A percentile compares a stretch with the other conserved stretches of the same genome.
These are phyloP conservation scores for Tigriopus californicus DNA, from an alignment of 2,888 invertebrate species.

Conservation along the genomic window DNA sequence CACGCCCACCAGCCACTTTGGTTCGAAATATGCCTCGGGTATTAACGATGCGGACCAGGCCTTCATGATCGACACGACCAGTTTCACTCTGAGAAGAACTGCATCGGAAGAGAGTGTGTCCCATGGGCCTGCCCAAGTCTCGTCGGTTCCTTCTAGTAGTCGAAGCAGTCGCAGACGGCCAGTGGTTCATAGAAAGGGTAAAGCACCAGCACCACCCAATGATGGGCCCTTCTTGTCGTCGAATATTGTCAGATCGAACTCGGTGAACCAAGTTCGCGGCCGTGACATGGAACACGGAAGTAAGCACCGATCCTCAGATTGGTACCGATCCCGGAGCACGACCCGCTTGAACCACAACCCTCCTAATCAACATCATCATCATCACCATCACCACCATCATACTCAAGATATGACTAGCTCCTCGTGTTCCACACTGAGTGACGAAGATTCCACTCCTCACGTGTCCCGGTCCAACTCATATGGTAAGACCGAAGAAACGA, in stretches of 20 bases:
- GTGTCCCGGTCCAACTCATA: conserved; percentile 24
- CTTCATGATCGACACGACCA: not conserved
- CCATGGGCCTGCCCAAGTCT: too few species aligned
- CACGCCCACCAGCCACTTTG: too few species aligned
- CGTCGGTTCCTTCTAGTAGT: not conserved
- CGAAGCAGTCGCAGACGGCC: conserved; percentile 21
- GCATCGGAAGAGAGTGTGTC: conserved; percentile 29
- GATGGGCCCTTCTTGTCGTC: conserved; percentile 16
- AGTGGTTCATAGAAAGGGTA: conserved; percentile 23
- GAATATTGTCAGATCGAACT: conserved; percentile 5
- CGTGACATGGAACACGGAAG: not conserved
- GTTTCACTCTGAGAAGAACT: conserved; percentile 24
- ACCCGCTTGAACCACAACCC: conserved; percentile 16
- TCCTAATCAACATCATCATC: conserved; percentile 16
- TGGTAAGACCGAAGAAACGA: conserved; percentile 8
- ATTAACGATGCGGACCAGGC: conserved; percentile 17
- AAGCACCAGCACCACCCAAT: conserved; percentile 24
- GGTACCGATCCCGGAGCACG: conserved; percentile 12
- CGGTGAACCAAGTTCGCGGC: not conserved
- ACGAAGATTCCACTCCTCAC: conserved; percentile 32
- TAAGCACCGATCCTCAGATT: not conserved
- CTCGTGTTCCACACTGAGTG: conserved; percentile 31
- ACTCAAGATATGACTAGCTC: conserved; percentile 6
- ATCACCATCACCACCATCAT: conserved; percentile 17
- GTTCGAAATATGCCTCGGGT: conserved; percentile 11